Evolutionary conservation across 2,797 vertebrate species (phyloP), one percentile per base, ranked within the genome.

Genomic region (Myripristis murdjan): DNA sequence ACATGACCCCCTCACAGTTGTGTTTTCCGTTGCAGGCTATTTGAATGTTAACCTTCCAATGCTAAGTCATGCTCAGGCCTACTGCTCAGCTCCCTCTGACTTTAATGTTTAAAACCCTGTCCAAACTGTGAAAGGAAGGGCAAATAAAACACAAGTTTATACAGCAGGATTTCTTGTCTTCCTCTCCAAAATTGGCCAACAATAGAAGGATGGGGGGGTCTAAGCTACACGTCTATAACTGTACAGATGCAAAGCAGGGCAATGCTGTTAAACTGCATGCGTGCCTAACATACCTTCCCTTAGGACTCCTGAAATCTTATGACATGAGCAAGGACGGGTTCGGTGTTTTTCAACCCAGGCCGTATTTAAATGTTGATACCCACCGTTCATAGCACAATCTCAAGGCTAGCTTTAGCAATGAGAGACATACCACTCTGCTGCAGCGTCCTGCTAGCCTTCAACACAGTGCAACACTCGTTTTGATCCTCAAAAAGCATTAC

Each of bases 161-260:
- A 55, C 24, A 47, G 67, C 33, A 54, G n/a, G 24, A 8, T 58
- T 14, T 39, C 11, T 39, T 39, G 37, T 12, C 37, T 39, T 35
- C 11, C 37, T 14, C 62, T 44, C 5, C 35, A 41, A 31, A 28
- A 24, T 31, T 22, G 4, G 22, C 39, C n/a, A 22, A 28, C 47
- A 48, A 10, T 12, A 48, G 47, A 47, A 20, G 5, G 44, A 3
- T 16, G 18, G n/a, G n/a, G 6, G 15, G 5, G 7, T 11, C 3
- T 43, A 71, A 22, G 46, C 58, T n/a, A n/a, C n/a, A n/a, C n/a
- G 47, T 39, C 12, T 44, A 20, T 70, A 43, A 60, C 23, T 43
- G n/a, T 18, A 72, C n/a, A 53, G 31, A 28, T 28, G 26, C 28
- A 28, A 28, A 28, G 26, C 26, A 28, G 26, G 26, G 26, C 26